These are phyloP conservation scores for Pristionchus japonicus DNA, from an alignment of 2,888 invertebrate genomes.

Conservation along the genomic window DNA sequence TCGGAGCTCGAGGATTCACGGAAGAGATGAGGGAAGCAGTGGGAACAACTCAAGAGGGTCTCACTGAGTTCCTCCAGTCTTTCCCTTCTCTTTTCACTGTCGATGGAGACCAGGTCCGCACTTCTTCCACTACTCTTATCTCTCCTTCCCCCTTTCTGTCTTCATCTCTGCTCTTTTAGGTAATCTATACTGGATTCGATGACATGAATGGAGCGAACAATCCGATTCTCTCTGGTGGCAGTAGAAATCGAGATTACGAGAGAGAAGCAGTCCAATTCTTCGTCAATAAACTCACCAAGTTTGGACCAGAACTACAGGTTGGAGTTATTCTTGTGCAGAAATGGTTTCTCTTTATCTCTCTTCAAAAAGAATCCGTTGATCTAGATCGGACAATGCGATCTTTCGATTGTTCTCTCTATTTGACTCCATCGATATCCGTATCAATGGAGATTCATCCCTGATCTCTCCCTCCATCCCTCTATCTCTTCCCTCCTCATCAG, in stretches of 20 bases:
- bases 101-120: constrained; percentile 84
- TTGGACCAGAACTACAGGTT: constrained; percentile 92
- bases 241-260: constrained; percentile 83
- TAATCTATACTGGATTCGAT: constrained; percentile 75
- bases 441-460: neutral
- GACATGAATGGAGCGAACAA: constrained; percentile 75
- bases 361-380: neutral
- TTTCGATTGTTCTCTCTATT: neutral
- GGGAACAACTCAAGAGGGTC: constrained; percentile 78
- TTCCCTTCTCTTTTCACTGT: constrained; percentile 96
- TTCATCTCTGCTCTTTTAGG: constrained; percentile 49
- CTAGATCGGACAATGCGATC: neutral
- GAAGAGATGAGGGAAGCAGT: constrained; percentile 92
- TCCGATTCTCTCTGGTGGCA: constrained; percentile 65
- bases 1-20: constrained; percentile 98
- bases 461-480: neutral
- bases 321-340: neutral
- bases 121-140: neutral
- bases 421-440: neutral
- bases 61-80: constrained; percentile 95
- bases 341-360: neutral
- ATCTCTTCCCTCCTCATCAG: constrained; percentile 48
- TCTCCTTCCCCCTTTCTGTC: neutral
- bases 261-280: constrained; percentile 98
- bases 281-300: constrained; percentile 92